These are phyloP conservation scores for Cephus pulcher DNA, from an alignment of 2,888 invertebrate species.

Conservation along the genomic window DNA sequence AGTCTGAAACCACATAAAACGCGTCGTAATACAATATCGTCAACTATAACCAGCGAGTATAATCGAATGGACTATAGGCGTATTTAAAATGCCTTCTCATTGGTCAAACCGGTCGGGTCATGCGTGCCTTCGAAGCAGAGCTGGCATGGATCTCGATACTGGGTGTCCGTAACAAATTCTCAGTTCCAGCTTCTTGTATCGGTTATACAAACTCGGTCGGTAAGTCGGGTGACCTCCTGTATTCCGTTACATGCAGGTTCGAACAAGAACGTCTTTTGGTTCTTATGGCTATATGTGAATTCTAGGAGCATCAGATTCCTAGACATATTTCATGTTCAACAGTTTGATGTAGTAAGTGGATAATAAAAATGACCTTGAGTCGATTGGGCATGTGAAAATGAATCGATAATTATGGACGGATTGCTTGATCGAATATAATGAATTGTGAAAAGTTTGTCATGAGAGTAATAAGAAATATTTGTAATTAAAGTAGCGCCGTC, in stretches of 20 bases:
- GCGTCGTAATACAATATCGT: slow-evolving; percentile 7
- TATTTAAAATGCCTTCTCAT: slow-evolving; percentile 27
- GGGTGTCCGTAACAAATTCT: neutral
- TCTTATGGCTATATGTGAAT: neutral
- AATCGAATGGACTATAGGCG: slow-evolving; percentile 2
- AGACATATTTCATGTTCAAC: neutral
- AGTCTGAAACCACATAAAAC: neutral
- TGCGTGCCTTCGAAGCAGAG: slow-evolving; percentile 10
- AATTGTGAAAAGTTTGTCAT: neutral
- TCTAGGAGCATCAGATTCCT: neutral
- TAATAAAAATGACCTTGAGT: neutral
- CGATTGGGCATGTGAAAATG: neutral
- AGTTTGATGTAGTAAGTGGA: neutral
- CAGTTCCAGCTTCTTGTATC: neutral
- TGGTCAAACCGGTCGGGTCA: slow-evolving; percentile 20
- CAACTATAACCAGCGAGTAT: slow-evolving; percentile 7
- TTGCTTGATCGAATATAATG: neutral
- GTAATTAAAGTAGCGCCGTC: neutral
- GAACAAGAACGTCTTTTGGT: neutral
- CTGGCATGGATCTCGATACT: neutral
- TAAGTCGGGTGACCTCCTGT: neutral
- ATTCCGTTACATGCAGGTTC: neutral
- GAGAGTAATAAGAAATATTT: neutral
- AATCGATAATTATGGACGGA: no score
- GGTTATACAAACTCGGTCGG: neutral